These are phyloP conservation scores for Psophia crepitans DNA, from an alignment of 2,113 vertebrate species.

Conservation along the genomic window DNA sequence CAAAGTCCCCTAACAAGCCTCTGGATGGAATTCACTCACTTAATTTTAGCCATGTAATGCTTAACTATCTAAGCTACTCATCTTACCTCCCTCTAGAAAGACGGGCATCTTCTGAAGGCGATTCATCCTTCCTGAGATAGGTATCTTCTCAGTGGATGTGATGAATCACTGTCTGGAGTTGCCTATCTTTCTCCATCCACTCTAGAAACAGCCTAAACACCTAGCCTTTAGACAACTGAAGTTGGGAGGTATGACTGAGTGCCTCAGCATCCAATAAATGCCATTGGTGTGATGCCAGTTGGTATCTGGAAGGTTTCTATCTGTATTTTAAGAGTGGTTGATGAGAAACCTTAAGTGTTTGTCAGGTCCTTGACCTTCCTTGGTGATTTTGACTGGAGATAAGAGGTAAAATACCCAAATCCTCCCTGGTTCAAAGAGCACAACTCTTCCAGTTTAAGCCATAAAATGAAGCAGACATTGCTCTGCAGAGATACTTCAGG, in stretches of 20 bases:
- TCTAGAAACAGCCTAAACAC: slow-evolving; percentile 22
- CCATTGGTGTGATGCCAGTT: slow-evolving; percentile 3
- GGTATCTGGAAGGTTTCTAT: slow-evolving; percentile 5
- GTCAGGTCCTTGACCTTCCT: background rate
- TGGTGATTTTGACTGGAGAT: background rate
- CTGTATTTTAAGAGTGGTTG: background rate
- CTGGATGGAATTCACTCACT: background rate
- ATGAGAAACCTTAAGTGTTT: background rate
- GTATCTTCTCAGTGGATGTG: slow-evolving; percentile 44
- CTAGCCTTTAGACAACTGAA: background rate
- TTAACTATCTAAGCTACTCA: background rate
- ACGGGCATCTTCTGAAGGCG: background rate
- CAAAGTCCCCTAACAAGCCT: background rate
- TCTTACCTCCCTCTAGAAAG: slow-evolving; percentile 28
- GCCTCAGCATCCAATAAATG: background rate
- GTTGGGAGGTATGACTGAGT: background rate
- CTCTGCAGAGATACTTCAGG: background rate
- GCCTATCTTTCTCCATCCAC: slow-evolving; percentile 25
- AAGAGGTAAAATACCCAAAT: background rate
- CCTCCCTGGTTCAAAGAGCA: background rate
- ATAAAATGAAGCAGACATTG: background rate
- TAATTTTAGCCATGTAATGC: background rate
- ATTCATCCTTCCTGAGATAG: slow-evolving; percentile 58
- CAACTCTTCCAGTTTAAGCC: background rate
- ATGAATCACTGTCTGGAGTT: slow-evolving; percentile 64